Percentiles rank a stretch among this genome's conserved stretches.
These are phyloP conservation scores for Apodemus agrarius DNA, from an alignment of 2,797 vertebrate genomes.

Conservation along the genomic window DNA sequence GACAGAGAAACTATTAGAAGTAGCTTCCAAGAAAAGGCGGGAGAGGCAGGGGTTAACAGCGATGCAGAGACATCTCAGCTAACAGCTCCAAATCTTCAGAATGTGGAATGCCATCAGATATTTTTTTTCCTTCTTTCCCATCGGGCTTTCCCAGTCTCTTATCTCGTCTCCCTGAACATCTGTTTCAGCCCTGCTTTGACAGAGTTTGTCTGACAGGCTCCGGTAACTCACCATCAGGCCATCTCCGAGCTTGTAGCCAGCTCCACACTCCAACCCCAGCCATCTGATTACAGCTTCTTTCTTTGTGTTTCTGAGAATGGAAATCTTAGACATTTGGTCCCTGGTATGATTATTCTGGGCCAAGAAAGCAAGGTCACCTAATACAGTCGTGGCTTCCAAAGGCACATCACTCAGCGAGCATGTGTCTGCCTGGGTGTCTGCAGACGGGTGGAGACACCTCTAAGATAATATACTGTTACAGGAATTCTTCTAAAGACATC, in stretches of 20 bases:
- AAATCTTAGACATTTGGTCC: constrained; percentile 13
- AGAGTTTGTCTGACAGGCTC: constrained; percentile 31
- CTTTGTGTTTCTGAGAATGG: constrained; percentile 35
- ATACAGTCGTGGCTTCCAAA: background rate
- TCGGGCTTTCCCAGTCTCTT: background rate
- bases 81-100: background rate
- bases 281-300: constrained; percentile 25
- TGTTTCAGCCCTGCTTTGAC: constrained; percentile 43
- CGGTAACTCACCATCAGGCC: background rate
- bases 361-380: constrained; percentile 12
- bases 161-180: constrained; percentile 34
- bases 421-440: too few species aligned
- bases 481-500: background rate
- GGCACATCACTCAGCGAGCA: background rate
- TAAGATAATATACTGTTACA: background rate
- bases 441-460: fast-evolving
- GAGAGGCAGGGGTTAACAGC: background rate
- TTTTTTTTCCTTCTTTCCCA: constrained; percentile 13
- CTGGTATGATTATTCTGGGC: background rate
- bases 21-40: background rate
- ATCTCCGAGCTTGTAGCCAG: background rate
- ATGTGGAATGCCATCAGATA: constrained; percentile 35
- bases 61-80: background rate
- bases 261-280: background rate
- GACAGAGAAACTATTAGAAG: background rate